phyloP scores from a whole-genome alignment of 2,888 invertebrate species.

The Hirtodrosophila cameraria region DNA sequence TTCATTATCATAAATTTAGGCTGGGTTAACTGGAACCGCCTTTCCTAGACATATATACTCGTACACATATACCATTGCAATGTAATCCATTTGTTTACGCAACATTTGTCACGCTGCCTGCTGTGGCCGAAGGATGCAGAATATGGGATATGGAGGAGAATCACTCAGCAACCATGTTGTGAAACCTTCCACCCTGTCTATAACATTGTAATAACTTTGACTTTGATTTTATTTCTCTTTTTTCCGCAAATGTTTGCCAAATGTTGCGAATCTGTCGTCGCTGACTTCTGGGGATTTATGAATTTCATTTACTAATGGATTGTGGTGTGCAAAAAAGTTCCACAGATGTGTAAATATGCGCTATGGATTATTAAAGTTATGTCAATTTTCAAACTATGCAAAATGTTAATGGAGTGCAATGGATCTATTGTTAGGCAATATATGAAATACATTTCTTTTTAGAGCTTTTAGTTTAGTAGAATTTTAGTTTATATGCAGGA shows the following conservation, averaged over 20 bases:
- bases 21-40: constrained; percentile 33
- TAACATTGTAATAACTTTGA: constrained; percentile 57
- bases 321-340: constrained; percentile 52
- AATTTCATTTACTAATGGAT: constrained; percentile 81
- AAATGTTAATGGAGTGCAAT: neutral
- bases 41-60: constrained; percentile 20
- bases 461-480: no score
- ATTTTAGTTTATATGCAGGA: no score
- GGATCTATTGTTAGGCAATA: no score
- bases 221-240: constrained; percentile 58
- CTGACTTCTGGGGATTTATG: constrained; percentile 61
- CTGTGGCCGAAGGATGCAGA: constrained; percentile 32
- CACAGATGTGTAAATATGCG: constrained; percentile 69
- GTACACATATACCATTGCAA: constrained; percentile 46
- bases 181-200: constrained; percentile 58
- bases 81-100: constrained; percentile 77
- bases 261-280: constrained; percentile 63
- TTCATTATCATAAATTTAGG: constrained; percentile 60
- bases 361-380: constrained; percentile 59
- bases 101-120: constrained; percentile 72
- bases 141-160: constrained; percentile 33
- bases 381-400: constrained; percentile 1
- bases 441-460: no score
- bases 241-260: constrained; percentile 54
- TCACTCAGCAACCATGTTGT: constrained; percentile 45